Evolutionary conservation across 1,140 invertebrate species (phyloP), one percentile per base, ranked within the genome.

Genomic region (Apis cerana): DNA sequence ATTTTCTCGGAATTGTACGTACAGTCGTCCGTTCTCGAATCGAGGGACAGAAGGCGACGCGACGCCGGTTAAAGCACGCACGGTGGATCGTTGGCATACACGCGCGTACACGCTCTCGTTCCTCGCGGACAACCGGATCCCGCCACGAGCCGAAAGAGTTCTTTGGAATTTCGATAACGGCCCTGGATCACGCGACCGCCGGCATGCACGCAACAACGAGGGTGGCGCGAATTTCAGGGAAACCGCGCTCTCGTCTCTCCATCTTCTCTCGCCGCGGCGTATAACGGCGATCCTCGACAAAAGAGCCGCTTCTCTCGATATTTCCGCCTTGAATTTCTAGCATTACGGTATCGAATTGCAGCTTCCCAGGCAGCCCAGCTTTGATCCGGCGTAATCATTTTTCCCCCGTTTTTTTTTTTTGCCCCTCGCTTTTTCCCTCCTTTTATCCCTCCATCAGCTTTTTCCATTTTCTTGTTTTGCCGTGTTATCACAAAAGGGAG

Each of bases 161-260:
- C 50, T 65, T 58, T 23, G 78, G 69, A 84, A 81, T 84, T 84
- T 75, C 27, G 71, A 81, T 84, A 84, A 84, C 78, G 58, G 56
- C 17, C 8, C 21, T 9, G 33, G 27, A 62, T 52, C 82, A 84
- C 82, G 82, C 82, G 27, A 84, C 27, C 64, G 19, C 8, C 58
- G 59, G 33, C 76, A 67, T 54, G 71, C 82, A 84, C 70, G 70
- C 78, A 33, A 84, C 52, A 12, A 80, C 54, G 17, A 78, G 75
- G 65, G 67, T 33, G 65, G 52, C 50, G 69, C 13, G 59, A 71
- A 72, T 65, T 67, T 80, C 54, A 52, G 27, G 75, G 48, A 58
- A 64, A 71, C 68, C 33, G n/a, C 10, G 23, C 56, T 65, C 72
- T 33, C 33, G 52, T n/a, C 52, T 52, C 21, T 75, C 17, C 10